A percentile compares a stretch with the other conserved stretches of the same genome.
phyloP scores from a whole-genome alignment of 30 jellyfish, hydroid and myxozoan genomes.

The Clytia hemisphaerica region DNA sequence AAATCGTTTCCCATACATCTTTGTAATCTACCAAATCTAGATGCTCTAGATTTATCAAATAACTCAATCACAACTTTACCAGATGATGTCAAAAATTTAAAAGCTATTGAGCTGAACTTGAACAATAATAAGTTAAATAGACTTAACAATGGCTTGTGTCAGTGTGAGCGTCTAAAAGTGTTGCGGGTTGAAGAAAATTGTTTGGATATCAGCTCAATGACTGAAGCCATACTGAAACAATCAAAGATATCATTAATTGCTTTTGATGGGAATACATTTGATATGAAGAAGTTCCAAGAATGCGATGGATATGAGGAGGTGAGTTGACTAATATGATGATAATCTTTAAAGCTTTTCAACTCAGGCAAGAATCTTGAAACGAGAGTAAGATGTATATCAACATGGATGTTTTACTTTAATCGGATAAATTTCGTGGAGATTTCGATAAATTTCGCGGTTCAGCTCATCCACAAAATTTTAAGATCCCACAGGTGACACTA shows the following conservation, averaged over 20 bases:
- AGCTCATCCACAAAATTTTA: too few species aligned
- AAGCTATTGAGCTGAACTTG: conserved; percentile 80
- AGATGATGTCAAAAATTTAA: conserved; percentile 31
- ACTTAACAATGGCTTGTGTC: conserved; percentile 37
- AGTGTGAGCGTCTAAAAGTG: conserved; percentile 79
- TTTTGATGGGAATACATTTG: conserved; percentile 74
- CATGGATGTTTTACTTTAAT: not conserved
- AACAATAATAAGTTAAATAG: conserved; percentile 54
- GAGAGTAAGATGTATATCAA: not conserved
- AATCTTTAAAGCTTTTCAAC: not conserved
- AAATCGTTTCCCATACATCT: conserved; percentile 51
- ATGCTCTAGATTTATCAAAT: conserved; percentile 71
- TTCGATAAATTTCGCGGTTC: not conserved
- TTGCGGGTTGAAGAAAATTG: conserved; percentile 85
- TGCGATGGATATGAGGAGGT: conserved; percentile 89
- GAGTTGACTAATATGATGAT: not conserved
- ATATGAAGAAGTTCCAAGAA: conserved; percentile 70
- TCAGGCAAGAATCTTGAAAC: not conserved
- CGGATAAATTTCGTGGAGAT: not conserved
- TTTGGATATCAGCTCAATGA: conserved; percentile 56
- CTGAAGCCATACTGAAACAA: conserved; percentile 47
- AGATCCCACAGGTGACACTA: too few species aligned
- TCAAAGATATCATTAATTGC: conserved; percentile 76
- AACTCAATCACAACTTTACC: conserved; percentile 55
- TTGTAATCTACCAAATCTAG: conserved; percentile 68